Conservation (phyloP, 2,888 invertebrate genomes). For the Leucophora obtusa region DNA sequence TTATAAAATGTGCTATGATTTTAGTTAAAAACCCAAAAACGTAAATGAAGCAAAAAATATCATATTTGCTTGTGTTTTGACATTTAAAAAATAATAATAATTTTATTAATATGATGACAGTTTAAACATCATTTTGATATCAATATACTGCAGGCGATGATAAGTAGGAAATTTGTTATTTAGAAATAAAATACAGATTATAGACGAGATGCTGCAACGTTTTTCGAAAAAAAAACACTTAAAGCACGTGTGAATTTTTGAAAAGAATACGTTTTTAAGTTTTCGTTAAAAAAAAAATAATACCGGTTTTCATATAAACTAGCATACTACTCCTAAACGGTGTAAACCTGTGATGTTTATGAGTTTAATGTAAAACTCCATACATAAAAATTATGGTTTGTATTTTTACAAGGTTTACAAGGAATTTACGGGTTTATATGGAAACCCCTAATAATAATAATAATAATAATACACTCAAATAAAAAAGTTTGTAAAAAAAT, state of each 20-base stretch:
- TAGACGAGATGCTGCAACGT: too few species aligned
- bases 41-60: neutral
- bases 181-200: neutral
- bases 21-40: neutral
- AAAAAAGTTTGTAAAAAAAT: too few species aligned
- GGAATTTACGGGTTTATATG: too few species aligned
- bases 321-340: too few species aligned
- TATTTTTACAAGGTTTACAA: too few species aligned
- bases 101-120: conserved; percentile 32
- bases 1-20: neutral
- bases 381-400: too few species aligned
- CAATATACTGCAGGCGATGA: conserved; percentile 19
- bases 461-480: too few species aligned
- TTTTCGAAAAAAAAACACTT: neutral
- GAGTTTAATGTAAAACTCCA: too few species aligned
- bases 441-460: too few species aligned
- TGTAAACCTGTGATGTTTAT: too few species aligned
- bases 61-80: neutral
- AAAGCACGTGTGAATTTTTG: neutral
- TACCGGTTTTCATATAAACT: too few species aligned
- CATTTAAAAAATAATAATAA: conserved; percentile 1
- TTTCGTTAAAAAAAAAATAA: neutral
- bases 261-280: neutral
- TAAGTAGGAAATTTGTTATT: conserved; percentile 12
- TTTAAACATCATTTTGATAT: conserved; percentile 28